phyloP scores from a whole-genome alignment of 2,113 vertebrate genomes.

The Rhinolophus ferrumequinum region DNA sequence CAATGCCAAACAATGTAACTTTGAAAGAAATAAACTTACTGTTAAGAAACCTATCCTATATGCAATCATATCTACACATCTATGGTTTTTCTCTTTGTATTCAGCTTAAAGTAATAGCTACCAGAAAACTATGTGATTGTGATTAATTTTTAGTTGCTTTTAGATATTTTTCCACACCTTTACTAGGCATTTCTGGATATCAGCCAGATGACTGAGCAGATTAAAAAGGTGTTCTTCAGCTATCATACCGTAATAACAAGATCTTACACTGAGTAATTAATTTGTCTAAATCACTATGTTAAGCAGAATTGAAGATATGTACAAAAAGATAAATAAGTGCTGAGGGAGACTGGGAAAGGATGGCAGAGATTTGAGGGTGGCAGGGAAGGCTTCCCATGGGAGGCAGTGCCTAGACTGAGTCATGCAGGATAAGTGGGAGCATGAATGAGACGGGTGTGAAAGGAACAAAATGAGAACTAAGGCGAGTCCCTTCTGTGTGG shows the following conservation, averaged over 20 bases:
- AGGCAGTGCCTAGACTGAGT: not conserved
- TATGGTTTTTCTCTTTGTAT: not conserved
- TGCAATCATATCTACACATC: not conserved
- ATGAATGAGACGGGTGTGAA: not conserved
- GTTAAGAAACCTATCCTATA: not conserved
- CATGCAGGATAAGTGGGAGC: not conserved
- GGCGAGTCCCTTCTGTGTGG: not conserved
- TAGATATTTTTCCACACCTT: not conserved
- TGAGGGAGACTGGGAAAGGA: not conserved
- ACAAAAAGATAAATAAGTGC: not conserved
- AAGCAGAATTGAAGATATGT: not conserved
- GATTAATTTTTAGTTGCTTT: slow-evolving; percentile 34
- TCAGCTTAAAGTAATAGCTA: not conserved
- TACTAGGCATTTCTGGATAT: not conserved
- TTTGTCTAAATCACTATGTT: not conserved
- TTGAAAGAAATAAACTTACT: not conserved
- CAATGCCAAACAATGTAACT: not conserved
- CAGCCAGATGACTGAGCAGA: not conserved
- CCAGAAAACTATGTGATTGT: not conserved
- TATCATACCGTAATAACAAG: not conserved
- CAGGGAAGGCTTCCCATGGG: not conserved
- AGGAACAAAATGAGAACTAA: not conserved
- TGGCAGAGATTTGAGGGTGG: not conserved
- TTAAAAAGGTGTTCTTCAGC: slow-evolving; percentile 1
- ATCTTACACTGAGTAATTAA: not conserved